phyloP scores from a whole-genome alignment of 2,113 vertebrate genomes.

The Octodon degus region DNA sequence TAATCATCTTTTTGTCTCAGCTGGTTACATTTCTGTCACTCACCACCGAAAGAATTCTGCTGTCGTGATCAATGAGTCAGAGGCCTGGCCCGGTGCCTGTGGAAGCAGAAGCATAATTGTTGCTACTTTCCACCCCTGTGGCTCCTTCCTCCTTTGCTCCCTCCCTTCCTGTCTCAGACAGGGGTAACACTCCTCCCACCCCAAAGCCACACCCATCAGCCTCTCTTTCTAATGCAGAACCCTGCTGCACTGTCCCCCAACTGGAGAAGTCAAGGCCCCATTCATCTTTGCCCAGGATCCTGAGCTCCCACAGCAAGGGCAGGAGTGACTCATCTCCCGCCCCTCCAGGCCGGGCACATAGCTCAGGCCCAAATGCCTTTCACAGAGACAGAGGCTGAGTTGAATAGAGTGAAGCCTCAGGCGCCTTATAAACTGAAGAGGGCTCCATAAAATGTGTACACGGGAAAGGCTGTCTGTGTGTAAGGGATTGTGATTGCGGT shows the following conservation, averaged over 20 bases:
- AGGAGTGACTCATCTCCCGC: not conserved
- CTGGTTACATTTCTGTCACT: slow-evolving; percentile 4
- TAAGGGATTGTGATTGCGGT: slow-evolving; percentile 42
- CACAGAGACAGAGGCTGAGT: not conserved
- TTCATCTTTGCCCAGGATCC: not conserved
- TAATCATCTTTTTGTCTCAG: not conserved
- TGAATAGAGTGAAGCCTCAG: slow-evolving; percentile 49
- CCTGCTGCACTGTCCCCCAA: not conserved
- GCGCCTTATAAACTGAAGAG: slow-evolving; percentile 63
- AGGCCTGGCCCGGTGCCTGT: not conserved
- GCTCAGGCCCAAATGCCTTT: not conserved
- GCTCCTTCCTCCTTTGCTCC: not conserved
- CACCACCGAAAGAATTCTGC: slow-evolving; percentile 28
- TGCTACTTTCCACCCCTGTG: not conserved
- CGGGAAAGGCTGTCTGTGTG: slow-evolving; percentile 44
- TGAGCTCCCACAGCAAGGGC: not conserved
- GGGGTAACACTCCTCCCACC: not conserved
- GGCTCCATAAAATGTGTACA: slow-evolving; percentile 57
- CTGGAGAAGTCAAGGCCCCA: not conserved
- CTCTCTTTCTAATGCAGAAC: not conserved
- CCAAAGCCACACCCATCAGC: not conserved
- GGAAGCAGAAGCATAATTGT: not conserved
- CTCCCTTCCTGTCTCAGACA: not conserved
- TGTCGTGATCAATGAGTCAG: slow-evolving; percentile 43
- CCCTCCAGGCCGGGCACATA: not conserved